Conservation (phyloP, 2,797 vertebrate genomes). For the Hydrolagus colliei region DNA sequence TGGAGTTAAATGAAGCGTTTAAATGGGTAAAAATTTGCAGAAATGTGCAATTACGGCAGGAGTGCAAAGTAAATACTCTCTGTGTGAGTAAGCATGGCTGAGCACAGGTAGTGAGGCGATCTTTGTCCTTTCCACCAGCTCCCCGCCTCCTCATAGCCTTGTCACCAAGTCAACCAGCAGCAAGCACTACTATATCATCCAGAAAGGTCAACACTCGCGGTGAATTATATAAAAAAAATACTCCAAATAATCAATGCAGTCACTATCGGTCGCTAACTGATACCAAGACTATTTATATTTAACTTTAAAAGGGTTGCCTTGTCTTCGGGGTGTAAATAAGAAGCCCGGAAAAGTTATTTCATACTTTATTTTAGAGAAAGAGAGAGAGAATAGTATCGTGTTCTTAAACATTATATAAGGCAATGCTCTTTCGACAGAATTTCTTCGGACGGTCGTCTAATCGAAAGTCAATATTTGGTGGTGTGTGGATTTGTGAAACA, state of each 20-base stretch:
- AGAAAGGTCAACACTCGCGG: slow-evolving; percentile 56
- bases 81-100: slow-evolving; percentile 33
- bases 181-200: slow-evolving; percentile 61
- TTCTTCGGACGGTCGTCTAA: background rate
- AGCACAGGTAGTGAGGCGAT: slow-evolving; percentile 50
- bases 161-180: slow-evolving; percentile 67
- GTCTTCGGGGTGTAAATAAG: slow-evolving; percentile 22
- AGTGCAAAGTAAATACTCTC: slow-evolving; percentile 49
- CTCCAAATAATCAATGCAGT: slow-evolving; percentile 62
- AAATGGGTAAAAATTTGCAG: slow-evolving; percentile 60
- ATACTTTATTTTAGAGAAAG: background rate
- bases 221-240: slow-evolving; percentile 54
- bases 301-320: slow-evolving; percentile 49
- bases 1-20: slow-evolving; percentile 72
- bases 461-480: slow-evolving; percentile 28
- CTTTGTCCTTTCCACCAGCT: slow-evolving; percentile 60
- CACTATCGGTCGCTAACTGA: slow-evolving; percentile 49
- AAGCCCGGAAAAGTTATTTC: background rate
- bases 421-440: background rate
- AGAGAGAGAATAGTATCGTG: background rate
- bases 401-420: background rate
- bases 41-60: slow-evolving; percentile 49
- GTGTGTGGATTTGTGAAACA: slow-evolving; percentile 4
- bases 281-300: slow-evolving; percentile 48
- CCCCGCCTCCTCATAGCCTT: slow-evolving; percentile 53